Conservation (phyloP, 2,888 invertebrate species). For the Drosophila kanekoi region DNA sequence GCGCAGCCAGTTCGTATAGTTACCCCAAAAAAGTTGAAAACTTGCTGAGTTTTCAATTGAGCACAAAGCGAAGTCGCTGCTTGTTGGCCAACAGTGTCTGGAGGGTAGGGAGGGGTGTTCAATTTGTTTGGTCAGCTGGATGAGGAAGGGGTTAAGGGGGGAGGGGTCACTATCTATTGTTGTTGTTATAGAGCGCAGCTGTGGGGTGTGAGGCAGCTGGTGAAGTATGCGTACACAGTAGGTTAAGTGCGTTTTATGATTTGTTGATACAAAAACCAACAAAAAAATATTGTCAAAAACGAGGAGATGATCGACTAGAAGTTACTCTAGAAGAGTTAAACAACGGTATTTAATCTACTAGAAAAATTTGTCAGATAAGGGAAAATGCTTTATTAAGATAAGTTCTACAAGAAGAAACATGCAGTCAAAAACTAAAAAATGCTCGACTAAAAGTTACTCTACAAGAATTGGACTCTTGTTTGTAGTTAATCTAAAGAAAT, state of each 20-base stretch:
- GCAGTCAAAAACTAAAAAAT: too few species aligned
- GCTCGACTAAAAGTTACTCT: neutral
- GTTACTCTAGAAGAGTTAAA: neutral
- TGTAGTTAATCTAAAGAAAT: neutral
- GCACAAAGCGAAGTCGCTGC: constrained; percentile 44
- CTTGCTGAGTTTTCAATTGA: constrained; percentile 78
- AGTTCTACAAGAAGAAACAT: too few species aligned
- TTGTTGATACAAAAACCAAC: constrained; percentile 51
- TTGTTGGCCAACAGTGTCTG: neutral
- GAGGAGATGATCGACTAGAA: neutral
- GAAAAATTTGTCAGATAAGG: too few species aligned
- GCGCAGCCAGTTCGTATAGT: constrained; percentile 10
- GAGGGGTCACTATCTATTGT: constrained; percentile 1
- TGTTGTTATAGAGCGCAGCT: constrained; percentile 11
- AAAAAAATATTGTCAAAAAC: neutral
- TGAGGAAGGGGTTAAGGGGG: neutral
- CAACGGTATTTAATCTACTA: too few species aligned
- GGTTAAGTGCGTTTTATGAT: constrained; percentile 76
- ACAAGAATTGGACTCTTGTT: neutral
- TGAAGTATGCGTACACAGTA: constrained; percentile 34
- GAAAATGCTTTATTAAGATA: too few species aligned
- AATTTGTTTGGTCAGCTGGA: constrained; percentile 70
- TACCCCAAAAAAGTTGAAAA: constrained; percentile 60
- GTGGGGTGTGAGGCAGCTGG: constrained; percentile 4
- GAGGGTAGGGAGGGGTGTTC: constrained; percentile 26